Evolutionary conservation across 2,888 invertebrate species (phyloP), one percentile per base, ranked within the genome.

Genomic region (Callimorpha dominula): DNA sequence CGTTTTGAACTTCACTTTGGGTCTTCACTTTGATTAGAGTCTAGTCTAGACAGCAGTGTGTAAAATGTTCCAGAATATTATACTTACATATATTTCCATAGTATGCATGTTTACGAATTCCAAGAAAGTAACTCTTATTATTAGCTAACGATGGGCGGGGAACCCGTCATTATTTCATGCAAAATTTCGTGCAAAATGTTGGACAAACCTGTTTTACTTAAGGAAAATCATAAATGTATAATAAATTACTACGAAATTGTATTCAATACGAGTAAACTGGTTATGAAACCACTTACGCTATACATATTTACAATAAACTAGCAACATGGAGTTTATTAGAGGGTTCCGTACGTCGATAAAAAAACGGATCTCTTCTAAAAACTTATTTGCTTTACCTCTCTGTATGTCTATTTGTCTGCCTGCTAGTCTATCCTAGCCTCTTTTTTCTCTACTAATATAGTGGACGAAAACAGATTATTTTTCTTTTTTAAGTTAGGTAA

Each of bases 91-190:
- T 14, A 50, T 50, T 50, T 50, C 5, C 5, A 0, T 15, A 15
- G 50, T 15, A 50, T 52, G n/a, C 50, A 50, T n/a, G 71, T 70
- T 52, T 42, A 40, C 52, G 7, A 42, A 64, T 70, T 65, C 49
- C 52, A 63, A 52, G 43, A 31, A 70, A 66, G 49, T 50, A 9
- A 65, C 43, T 62, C 14, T 46, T 42, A 52, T 64, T 31, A 57
- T 12, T 7, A 43, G 52, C n/a, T 54, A 31, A 31, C 46, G 57
- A 46, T 54, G 68, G 68, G 68, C 65, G 72, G 72, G 49, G 15
- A 72, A 9, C 60, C 64, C 42, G 12, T 72, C 60, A 72, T 72
- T 65, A 72, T 65, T 49, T 50, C 31, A 63, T 40, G 62, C 66
- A 63, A 42, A 62, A 60, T 60, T 60, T 31, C 20, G 14, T 60